These are phyloP conservation scores for Oncorhynchus tshawytscha DNA, from an alignment of 2,113 vertebrate genomes.

Conservation along the genomic window DNA sequence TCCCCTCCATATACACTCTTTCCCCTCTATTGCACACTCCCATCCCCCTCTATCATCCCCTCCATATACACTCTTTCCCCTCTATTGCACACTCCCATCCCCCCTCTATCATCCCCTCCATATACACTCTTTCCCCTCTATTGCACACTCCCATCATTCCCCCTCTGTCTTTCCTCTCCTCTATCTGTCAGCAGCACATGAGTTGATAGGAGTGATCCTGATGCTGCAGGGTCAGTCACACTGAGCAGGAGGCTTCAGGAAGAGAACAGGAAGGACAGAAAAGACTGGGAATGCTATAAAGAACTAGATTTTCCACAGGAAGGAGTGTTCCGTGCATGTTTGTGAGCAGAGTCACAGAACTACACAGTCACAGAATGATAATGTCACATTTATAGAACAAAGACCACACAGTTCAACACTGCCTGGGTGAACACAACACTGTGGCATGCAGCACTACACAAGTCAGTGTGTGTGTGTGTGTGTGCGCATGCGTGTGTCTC, in stretches of 20 bases:
- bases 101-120: neutral
- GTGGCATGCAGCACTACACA: neutral
- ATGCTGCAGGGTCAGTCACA: neutral
- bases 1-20: too few relatives aligned
- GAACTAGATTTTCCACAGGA: neutral
- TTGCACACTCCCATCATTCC: too few relatives aligned
- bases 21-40: too few relatives aligned
- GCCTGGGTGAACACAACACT: slow-evolving; percentile 8
- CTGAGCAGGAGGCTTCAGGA: neutral
- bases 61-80: too few relatives aligned
- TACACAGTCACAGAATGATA: slow-evolving; percentile 23
- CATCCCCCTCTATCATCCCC: neutral
- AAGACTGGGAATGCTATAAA: neutral
- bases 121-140: too few relatives aligned
- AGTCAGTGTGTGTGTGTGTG: neutral
- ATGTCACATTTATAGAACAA: slow-evolving; percentile 29
- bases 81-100: neutral
- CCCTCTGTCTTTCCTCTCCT: too few relatives aligned
- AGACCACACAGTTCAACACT: neutral
- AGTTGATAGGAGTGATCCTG: too few relatives aligned
- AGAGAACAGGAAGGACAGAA: neutral
- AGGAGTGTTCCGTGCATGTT: neutral
- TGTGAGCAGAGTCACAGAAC: slow-evolving; percentile 35
- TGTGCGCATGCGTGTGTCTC: neutral
- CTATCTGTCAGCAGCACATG: too few relatives aligned